A percentile compares a stretch with the other conserved stretches of the same genome.
phyloP scores from a whole-genome alignment of 2,797 vertebrate species.

The Schizothorax lantsangensis region DNA sequence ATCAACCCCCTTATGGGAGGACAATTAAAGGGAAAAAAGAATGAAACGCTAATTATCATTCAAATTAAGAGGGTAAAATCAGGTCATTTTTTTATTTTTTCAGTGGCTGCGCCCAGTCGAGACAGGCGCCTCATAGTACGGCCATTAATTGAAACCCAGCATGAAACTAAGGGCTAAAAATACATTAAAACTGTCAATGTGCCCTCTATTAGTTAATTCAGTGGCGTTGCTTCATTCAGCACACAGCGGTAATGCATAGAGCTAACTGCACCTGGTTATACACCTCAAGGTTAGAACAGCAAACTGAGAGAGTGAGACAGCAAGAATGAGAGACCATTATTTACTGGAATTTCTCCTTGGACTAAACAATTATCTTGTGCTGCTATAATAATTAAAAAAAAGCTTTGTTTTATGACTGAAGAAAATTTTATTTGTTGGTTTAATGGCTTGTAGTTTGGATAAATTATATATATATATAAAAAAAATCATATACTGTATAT shows the following conservation, averaged over 20 bases:
- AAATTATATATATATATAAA: no score
- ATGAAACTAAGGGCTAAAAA: conserved; percentile 68
- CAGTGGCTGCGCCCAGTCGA: conserved; percentile 69
- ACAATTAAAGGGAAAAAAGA: conserved; percentile 76
- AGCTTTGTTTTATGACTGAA: not conserved
- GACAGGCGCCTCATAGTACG: conserved; percentile 67
- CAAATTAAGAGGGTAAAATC: conserved; percentile 82
- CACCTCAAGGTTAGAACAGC: conserved; percentile 34
- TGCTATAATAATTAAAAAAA: not conserved
- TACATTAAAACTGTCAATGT: conserved; percentile 58
- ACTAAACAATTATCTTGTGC: not conserved
- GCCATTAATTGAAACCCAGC: conserved; percentile 77
- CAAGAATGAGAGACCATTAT: not conserved
- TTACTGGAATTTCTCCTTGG: not conserved
- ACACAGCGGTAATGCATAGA: conserved; percentile 27
- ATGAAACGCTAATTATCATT: conserved; percentile 82
- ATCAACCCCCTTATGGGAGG: conserved; percentile 78
- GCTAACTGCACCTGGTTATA: conserved; percentile 20
- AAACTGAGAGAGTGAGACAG: not conserved
- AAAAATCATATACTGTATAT: no score
- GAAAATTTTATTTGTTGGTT: not conserved
- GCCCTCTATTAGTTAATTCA: conserved; percentile 48
- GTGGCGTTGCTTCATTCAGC: conserved; percentile 18
- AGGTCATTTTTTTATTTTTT: conserved; percentile 60
- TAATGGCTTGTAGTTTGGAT: not conserved